These are phyloP conservation scores for Trogon surrucura DNA, from an alignment of 2,113 vertebrate genomes.

Conservation along the genomic window DNA sequence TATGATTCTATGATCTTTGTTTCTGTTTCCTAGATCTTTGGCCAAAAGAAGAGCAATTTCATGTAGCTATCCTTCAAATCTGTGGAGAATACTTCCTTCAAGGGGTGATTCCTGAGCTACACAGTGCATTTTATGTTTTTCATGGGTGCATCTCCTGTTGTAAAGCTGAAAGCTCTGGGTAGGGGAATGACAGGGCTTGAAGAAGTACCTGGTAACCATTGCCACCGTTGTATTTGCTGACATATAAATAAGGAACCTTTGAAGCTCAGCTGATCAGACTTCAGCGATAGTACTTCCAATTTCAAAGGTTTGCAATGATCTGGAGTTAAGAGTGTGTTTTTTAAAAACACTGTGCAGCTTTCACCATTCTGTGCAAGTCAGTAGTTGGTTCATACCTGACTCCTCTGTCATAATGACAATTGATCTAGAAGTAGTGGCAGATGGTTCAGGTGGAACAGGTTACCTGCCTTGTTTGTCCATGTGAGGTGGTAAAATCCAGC, in stretches of 20 bases:
- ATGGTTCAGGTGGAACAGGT: neutral
- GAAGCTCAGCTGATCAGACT: neutral
- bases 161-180: neutral
- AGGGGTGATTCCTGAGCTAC: neutral
- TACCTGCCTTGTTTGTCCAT: fast-evolving
- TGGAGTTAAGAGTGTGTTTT: neutral
- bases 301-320: neutral
- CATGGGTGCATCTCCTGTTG: neutral
- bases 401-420: neutral
- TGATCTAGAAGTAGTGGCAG: neutral
- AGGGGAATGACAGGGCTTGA: neutral
- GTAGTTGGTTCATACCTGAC: neutral
- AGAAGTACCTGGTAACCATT: neutral
- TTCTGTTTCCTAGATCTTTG: neutral
- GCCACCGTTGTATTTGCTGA: neutral
- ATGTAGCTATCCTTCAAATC: neutral
- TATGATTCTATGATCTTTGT: neutral
- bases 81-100: neutral
- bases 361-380: neutral
- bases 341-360: neutral
- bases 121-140: neutral
- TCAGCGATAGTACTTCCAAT: neutral
- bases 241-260: neutral
- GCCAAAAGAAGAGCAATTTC: neutral
- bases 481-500: neutral